phyloP scores from a whole-genome alignment of 2,888 invertebrate genomes.

The Catonia carolina region DNA sequence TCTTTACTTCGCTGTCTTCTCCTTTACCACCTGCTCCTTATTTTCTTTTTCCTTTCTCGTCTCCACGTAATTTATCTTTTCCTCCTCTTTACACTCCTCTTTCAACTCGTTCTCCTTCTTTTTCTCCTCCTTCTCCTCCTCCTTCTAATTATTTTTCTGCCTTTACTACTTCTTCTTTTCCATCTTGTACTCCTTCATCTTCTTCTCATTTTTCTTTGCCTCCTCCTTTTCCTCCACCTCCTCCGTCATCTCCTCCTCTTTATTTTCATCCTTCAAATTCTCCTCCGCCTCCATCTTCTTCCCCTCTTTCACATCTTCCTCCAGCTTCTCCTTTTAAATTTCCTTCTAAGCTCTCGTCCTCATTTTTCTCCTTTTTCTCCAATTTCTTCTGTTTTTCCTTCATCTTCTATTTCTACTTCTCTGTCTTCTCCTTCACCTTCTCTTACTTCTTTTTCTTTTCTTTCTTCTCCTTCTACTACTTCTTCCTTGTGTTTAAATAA shows the following conservation, averaged over 20 bases:
- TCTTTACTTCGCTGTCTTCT: not conserved
- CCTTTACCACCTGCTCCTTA: too few relatives aligned
- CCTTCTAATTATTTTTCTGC: not conserved
- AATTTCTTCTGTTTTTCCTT: not conserved
- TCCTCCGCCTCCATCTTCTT: not conserved
- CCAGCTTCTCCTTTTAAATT: not conserved
- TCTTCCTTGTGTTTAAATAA: not conserved
- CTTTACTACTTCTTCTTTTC: not conserved
- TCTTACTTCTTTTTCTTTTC: not conserved
- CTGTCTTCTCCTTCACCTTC: not conserved
- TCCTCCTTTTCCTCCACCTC: not conserved
- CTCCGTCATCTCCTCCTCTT: not conserved
- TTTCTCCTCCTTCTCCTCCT: not conserved
- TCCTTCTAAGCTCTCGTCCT: not conserved
- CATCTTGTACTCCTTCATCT: not conserved
- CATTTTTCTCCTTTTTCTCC: not conserved
- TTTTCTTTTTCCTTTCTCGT: not conserved
- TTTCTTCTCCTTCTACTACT: not conserved
- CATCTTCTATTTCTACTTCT: not conserved
- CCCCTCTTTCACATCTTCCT: not conserved
- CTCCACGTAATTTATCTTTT: not conserved
- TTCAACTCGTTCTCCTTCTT: not conserved
- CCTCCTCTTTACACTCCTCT: not conserved
- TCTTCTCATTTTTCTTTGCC: not conserved
- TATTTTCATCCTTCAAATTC: not conserved